phyloP scores from a whole-genome alignment of 2,113 vertebrate genomes.

The Dasyurus viverrinus region DNA sequence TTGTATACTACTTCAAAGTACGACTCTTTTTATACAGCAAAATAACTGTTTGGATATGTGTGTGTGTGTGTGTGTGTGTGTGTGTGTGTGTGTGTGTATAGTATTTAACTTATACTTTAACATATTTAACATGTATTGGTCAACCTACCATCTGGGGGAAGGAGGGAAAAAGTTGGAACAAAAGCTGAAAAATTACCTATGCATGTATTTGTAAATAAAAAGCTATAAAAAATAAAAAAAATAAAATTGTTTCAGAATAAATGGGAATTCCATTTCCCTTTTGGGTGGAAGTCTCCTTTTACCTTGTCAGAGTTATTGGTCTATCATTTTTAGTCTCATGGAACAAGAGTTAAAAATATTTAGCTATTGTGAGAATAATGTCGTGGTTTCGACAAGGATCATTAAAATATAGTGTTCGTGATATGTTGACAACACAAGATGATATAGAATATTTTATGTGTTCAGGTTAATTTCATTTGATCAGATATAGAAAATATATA shows the following conservation, averaged over 20 bases:
- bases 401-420: background rate
- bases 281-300: background rate
- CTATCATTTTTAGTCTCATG: background rate
- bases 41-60: no score
- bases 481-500: background rate
- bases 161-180: no score
- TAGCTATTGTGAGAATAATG: background rate
- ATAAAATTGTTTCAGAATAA: background rate
- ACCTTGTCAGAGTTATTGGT: background rate
- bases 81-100: no score
- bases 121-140: no score
- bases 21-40: no score
- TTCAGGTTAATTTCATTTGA: background rate
- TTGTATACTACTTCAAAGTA: no score
- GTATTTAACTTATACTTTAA: no score
- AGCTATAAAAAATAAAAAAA: background rate
- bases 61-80: no score
- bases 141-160: no score
- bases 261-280: background rate
- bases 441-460: background rate
- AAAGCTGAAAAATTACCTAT: no score
- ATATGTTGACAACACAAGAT: background rate
- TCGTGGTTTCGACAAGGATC: background rate
- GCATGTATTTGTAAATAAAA: no score
- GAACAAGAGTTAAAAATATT: background rate